A percentile compares a stretch with the other conserved stretches of the same genome.
These are phyloP conservation scores for Tricholauxania praeusta DNA, from an alignment of 2,888 invertebrate species.

Conservation along the genomic window DNA sequence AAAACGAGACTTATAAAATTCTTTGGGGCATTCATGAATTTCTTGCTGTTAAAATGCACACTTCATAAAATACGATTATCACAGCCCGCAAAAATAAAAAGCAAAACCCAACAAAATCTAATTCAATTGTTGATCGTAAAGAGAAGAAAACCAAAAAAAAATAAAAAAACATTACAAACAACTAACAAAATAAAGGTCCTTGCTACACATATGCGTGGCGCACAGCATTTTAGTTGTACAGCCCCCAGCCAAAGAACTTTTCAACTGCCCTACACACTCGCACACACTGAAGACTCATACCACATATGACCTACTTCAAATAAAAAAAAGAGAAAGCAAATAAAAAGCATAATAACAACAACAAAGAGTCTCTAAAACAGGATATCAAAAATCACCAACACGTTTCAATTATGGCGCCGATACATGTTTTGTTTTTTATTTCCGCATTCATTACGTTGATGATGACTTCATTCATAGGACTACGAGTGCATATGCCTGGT, in stretches of 20 bases:
- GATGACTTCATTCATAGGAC: constrained; percentile 6
- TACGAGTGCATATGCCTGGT: no score
- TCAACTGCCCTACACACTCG: background rate
- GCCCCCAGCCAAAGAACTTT: no score
- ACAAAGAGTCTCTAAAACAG: no score
- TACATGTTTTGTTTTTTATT: constrained; percentile 18
- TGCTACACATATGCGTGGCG: background rate
- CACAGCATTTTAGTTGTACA: background rate
- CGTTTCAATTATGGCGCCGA: constrained; percentile 6
- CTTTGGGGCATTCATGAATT: no score
- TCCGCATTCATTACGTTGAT: constrained; percentile 12
- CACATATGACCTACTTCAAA: background rate
- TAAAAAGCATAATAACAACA: background rate
- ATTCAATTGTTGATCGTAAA: constrained; percentile 25
- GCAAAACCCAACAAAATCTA: constrained; percentile 1
- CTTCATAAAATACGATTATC: constrained; percentile 31
- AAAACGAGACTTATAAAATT: no score
- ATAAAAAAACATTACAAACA: background rate
- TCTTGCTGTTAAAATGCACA: background rate
- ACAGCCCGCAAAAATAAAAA: no score
- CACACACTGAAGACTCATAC: background rate
- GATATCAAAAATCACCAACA: background rate
- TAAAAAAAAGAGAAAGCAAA: background rate
- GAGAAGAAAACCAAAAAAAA: background rate
- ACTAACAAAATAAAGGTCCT: background rate